A percentile compares a stretch with the other conserved stretches of the same genome.
phyloP scores from a whole-genome alignment of 2,113 vertebrate species.

The Motacilla tschutschensis region DNA sequence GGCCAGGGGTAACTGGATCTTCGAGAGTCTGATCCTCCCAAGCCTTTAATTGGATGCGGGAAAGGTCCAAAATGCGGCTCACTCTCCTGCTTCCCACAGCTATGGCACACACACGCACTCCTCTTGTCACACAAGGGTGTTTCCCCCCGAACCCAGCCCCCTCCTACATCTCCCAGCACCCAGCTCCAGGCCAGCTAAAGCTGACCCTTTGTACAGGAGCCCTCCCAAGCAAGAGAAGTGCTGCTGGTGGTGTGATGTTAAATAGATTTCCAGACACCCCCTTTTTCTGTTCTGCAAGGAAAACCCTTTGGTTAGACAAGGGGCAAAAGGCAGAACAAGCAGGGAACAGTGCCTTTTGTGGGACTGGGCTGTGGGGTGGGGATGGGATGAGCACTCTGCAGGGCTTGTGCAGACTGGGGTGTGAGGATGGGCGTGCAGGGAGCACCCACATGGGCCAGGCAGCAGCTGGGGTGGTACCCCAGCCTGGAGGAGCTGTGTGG shows the following conservation, averaged over 20 bases:
- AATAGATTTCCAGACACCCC: background rate
- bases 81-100: background rate
- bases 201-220: background rate
- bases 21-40: constrained; percentile 28
- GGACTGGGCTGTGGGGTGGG: background rate
- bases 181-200: background rate
- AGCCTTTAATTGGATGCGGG: constrained; percentile 45
- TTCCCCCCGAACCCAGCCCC: background rate
- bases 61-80: constrained; percentile 1
- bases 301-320: fast-evolving
- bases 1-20: constrained; percentile 32
- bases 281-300: background rate
- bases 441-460: background rate
- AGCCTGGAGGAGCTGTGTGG: background rate
- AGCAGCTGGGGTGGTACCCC: background rate
- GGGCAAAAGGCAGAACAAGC: background rate
- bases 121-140: background rate
- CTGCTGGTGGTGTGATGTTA: fast-evolving
- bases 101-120: background rate
- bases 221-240: background rate
- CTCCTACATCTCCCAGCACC: background rate
- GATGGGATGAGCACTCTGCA: fast-evolving
- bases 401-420: background rate
- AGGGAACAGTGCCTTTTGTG: background rate
- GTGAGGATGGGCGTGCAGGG: fast-evolving